Evolutionary conservation across 1,140 invertebrate genomes (phyloP), one percentile per base, ranked within the genome.

Genomic region (Drosophila ogumai): DNA sequence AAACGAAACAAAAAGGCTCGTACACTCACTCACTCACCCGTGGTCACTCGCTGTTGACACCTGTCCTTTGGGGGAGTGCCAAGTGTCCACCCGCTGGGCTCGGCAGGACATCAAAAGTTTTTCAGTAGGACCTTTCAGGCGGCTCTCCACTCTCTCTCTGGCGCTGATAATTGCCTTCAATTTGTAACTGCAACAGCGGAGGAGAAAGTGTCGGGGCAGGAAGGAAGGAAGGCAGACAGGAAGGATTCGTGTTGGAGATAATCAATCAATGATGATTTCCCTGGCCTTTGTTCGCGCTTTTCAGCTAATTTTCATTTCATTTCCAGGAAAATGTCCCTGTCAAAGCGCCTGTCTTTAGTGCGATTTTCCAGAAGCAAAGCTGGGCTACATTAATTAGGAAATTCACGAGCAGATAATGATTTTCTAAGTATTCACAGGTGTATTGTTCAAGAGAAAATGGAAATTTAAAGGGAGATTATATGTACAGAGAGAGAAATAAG

Each of bases 91-190:
- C 66, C 36, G 22, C 19, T 36, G 68, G 7, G 66, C 66, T 7
- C 52, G 47, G 66, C 47, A 67, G 66, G 66, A 67, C 66, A 54
- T 72, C 52, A 47, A 49, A 36, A 59, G 67, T 72, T 59, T 38
- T 72, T 41, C 55, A 44, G 60, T 9, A 6, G 17, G 6, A 12
- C 12, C 13, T 40, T 41, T 36, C 59, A 6, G 19, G 31, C 0
- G 6, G 5, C 25, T 28, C 25, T 28, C 25, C 19, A 22, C 46
- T 31, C 61, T 46, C 46, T n/a, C 15, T 8, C 44, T 25, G 44
- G 22, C 31, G 15, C 28, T 49, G 40, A 55, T 71, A 72, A 72
- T 72, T 72, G 54, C 36, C 52, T 32, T 36, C 68, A 49, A 72
- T 72, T 71, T 58, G 67, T 72, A 34, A 59, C 52, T 72, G 68